These are phyloP conservation scores for Scaptomyza pallida DNA, from an alignment of 1,140 invertebrate genomes.

Conservation along the genomic window DNA sequence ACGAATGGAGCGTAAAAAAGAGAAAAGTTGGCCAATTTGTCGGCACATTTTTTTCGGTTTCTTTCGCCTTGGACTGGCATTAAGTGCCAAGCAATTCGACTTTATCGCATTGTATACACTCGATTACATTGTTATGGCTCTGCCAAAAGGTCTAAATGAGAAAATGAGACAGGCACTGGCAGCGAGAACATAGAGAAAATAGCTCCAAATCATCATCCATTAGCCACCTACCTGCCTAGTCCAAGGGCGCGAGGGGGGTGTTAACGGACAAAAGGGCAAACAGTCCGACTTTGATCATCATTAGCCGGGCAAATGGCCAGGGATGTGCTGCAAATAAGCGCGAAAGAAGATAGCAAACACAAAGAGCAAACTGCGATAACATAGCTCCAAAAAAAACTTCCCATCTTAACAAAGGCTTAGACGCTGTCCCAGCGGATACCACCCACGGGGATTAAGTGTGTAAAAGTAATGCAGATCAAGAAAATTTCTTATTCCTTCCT, in stretches of 20 bases:
- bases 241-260: background rate
- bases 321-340: constrained; percentile 56
- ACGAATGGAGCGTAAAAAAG: constrained; percentile 20
- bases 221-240: constrained; percentile 6
- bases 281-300: constrained; percentile 66
- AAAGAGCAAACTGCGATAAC: constrained; percentile 23
- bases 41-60: constrained; percentile 40
- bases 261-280: constrained; percentile 37
- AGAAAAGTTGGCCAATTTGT: constrained; percentile 58
- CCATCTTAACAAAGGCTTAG: constrained; percentile 56
- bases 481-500: constrained; percentile 27
- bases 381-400: background rate
- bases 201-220: background rate
- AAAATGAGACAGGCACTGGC: background rate
- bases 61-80: constrained; percentile 19
- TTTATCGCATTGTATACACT: constrained; percentile 71
- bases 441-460: constrained; percentile 48
- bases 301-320: constrained; percentile 63
- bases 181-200: constrained; percentile 6
- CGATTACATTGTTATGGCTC: constrained; percentile 72
- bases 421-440: constrained; percentile 3
- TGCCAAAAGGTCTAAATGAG: constrained; percentile 46
- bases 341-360: constrained; percentile 22
- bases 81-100: constrained; percentile 58
- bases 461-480: constrained; percentile 47